Conservation (phyloP, 2,113 vertebrate genomes). For the Speoplatyrhinus poulsoni region DNA sequence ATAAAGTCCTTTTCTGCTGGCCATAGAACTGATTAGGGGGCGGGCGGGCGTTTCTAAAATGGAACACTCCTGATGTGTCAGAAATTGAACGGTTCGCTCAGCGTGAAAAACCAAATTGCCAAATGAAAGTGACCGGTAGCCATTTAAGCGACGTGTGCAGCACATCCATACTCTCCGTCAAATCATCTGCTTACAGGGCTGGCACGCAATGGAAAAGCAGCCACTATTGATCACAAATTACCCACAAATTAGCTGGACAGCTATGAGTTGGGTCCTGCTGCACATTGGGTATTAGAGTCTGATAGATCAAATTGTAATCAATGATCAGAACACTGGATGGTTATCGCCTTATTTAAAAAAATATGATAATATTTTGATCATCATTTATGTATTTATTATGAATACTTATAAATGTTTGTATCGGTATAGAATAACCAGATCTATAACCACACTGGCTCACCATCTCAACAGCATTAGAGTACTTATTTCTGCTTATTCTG, state of each 20-base stretch:
- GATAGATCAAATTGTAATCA: conserved; percentile 18
- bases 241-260: conserved; percentile 31
- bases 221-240: conserved; percentile 42
- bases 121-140: conserved; percentile 31
- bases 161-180: conserved; percentile 36
- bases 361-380: too few relatives aligned
- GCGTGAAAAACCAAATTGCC: conserved; percentile 38
- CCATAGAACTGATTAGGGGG: conserved; percentile 8
- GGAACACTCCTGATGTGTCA: conserved; percentile 36
- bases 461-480: too few relatives aligned
- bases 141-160: conserved; percentile 35
- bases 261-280: conserved; percentile 2
- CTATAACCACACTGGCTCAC: too few relatives aligned
- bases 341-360: too few relatives aligned
- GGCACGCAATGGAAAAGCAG: conserved; percentile 25
- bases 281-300: conserved; percentile 13
- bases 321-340: background rate
- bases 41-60: background rate
- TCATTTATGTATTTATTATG: too few relatives aligned
- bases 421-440: too few relatives aligned
- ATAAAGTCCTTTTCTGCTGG: conserved; percentile 29
- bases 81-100: conserved; percentile 47
- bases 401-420: too few relatives aligned
- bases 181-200: conserved; percentile 42
- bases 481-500: too few relatives aligned